Percentiles rank a stretch among this genome's conserved stretches.
Conservation (phyloP, 1,140 invertebrate genomes). For the Caenorhabditis tropicalis region DNA sequence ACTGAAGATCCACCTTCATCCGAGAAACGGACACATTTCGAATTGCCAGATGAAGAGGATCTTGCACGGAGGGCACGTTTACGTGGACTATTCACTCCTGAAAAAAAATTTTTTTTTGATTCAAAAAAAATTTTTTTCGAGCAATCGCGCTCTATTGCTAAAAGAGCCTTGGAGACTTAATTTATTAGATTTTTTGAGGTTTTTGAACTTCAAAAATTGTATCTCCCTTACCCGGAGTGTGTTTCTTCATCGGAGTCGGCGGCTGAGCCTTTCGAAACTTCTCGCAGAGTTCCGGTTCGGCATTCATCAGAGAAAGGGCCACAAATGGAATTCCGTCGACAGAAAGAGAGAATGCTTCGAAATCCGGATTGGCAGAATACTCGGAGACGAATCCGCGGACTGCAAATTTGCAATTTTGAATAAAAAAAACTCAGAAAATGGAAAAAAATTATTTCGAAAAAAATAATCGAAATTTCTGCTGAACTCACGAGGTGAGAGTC, state of each 20-base stretch:
- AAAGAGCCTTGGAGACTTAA: too few relatives aligned
- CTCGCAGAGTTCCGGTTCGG: not conserved
- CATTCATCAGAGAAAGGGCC: not conserved
- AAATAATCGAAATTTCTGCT: too few relatives aligned
- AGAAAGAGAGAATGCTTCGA: not conserved
- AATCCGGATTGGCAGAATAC: not conserved
- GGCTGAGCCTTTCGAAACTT: not conserved
- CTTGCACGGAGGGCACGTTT: not conserved
- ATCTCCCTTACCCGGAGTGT: slow-evolving; percentile 30
- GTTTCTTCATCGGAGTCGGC: slow-evolving; percentile 15
- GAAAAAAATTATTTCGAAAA: too few relatives aligned
- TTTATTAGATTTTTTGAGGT: too few relatives aligned
- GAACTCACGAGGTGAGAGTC: too few relatives aligned
- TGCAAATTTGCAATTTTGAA: too few relatives aligned
- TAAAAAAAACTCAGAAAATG: too few relatives aligned
- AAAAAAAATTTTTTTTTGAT: not conserved
- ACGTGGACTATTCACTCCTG: not conserved
- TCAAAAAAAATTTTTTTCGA: too few relatives aligned
- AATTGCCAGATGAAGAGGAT: not conserved
- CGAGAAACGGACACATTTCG: slow-evolving; percentile 14
- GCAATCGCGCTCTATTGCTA: too few relatives aligned
- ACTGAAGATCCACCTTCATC: not conserved
- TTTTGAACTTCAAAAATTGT: not conserved
- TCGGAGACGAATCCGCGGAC: not conserved
- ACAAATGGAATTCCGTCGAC: slow-evolving; percentile 38